Evolutionary conservation across 2,888 invertebrate genomes (phyloP), one percentile per base, ranked within the genome.

Genomic region (Monochamus alternatus): DNA sequence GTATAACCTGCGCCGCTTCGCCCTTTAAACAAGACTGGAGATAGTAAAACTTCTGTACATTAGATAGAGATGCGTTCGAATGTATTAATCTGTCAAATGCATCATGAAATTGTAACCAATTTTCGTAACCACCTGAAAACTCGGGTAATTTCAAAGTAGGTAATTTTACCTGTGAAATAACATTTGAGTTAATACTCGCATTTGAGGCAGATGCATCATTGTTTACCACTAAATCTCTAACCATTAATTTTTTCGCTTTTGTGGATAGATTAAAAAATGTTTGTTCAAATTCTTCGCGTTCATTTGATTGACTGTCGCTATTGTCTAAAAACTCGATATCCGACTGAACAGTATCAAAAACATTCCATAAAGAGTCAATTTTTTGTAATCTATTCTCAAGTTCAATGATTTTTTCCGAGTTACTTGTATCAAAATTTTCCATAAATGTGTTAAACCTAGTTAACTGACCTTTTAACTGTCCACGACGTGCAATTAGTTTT

Each of bases 191-290:
- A 55, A 5, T 14, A 12, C n/a, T n/a, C 8, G 5, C 55, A 55
- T 55, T 55, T 55, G n/a, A 12, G 14, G n/a, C 55, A 55, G 55
- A 55, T 9, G 55, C n/a, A 14, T 12, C 14, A 14, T 55, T 55
- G 38, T 38, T 38, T 38, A 38, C 38, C 8, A 14, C 55, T 55
- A n/a, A 5, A 55, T 12, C 14, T n/a, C 8, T 55, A 8, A 9
- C 55, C 55, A n/a, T 55, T 55, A 55, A 55, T 55, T 55, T 55
- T 52, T 55, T 55, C 12, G 55, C 55, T 55, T 55, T 55, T n/a
- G 55, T 55, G n/a, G 55, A 55, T 55, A 55, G 14, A n/a, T 55
- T 5, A 55, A 55, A 52, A 55, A 55, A 55, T 55, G 55, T n/a
- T 55, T 14, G 14, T 55, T 55, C 55, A 55, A 55, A 55, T 5